phyloP scores from a whole-genome alignment of 2,888 invertebrate species.

The Calephelis perditalis region DNA sequence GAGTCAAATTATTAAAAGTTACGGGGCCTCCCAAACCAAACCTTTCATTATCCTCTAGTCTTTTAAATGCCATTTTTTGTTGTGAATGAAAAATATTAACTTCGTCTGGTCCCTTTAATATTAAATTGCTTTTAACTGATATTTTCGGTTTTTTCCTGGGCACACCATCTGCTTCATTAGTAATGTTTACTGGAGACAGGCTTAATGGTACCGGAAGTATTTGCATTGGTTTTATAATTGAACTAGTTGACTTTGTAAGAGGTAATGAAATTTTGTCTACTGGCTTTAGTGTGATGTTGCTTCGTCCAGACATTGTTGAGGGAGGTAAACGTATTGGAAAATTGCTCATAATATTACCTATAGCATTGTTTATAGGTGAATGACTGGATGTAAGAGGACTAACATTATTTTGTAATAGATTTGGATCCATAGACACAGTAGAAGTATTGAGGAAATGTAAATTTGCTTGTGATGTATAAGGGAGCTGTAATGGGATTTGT shows the following conservation, averaged over 20 bases:
- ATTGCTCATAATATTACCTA: slow-evolving; percentile 63
- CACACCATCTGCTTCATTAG: slow-evolving; percentile 49
- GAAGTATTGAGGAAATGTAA: slow-evolving; percentile 57
- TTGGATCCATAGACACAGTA: slow-evolving; percentile 51
- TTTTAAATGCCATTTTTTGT: slow-evolving; percentile 69
- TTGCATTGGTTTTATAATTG: slow-evolving; percentile 65
- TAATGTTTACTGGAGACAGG: slow-evolving; percentile 57
- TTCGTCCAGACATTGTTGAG: slow-evolving; percentile 50
- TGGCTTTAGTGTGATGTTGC: slow-evolving; percentile 60
- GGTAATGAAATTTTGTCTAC: slow-evolving; percentile 59
- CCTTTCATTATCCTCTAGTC: slow-evolving; percentile 62
- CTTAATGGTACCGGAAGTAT: slow-evolving; percentile 63
- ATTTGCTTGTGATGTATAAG: slow-evolving; percentile 48
- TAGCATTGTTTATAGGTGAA: slow-evolving; percentile 46
- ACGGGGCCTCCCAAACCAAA: slow-evolving; percentile 61
- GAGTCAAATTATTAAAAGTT: slow-evolving; percentile 67
- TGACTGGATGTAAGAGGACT: slow-evolving; percentile 51
- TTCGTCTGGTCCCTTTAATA: slow-evolving; percentile 70
- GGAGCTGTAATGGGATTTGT: slow-evolving; percentile 48
- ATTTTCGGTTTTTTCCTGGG: slow-evolving; percentile 72
- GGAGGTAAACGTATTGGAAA: slow-evolving; percentile 59
- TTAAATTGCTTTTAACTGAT: slow-evolving; percentile 72
- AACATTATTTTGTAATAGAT: slow-evolving; percentile 48
- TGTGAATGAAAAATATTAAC: slow-evolving; percentile 72
- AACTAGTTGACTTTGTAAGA: slow-evolving; percentile 56